Evolutionary conservation across 2,888 invertebrate genomes (phyloP).

Genomic region (Lottia scabra): DNA sequence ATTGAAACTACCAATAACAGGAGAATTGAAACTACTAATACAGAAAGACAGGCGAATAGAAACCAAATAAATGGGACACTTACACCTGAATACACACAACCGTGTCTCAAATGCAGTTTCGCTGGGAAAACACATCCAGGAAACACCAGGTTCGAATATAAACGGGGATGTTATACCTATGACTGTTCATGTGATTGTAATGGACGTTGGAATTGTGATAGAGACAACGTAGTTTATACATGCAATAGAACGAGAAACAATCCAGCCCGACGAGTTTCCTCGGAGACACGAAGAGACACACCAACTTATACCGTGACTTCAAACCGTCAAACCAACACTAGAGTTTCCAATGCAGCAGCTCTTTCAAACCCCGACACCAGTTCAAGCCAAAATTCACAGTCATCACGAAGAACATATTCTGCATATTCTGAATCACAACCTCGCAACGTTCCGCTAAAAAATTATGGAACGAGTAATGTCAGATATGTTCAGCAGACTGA

Average conservation of each 20-base stretch:
- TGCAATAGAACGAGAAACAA: conserved; percentile 15
- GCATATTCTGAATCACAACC: too few species aligned
- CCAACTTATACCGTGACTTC: neutral
- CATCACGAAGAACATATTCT: too few species aligned
- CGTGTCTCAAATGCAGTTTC: conserved; percentile 44
- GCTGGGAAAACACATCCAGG: conserved; percentile 40
- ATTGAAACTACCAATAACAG: neutral
- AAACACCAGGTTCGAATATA: conserved; percentile 39
- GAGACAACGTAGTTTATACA: conserved; percentile 24
- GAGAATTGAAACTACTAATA: neutral
- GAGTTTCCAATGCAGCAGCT: conserved; percentile 6
- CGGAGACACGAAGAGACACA: too few species aligned
- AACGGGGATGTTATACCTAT: conserved; percentile 40
- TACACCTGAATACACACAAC: neutral
- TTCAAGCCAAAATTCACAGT: too few species aligned
- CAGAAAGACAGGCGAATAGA: neutral
- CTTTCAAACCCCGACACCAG: neutral
- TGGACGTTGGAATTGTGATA: conserved; percentile 34
- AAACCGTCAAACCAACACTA: neutral
- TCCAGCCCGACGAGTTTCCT: too few species aligned
- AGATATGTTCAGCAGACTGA: too few species aligned
- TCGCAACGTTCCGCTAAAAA: too few species aligned
- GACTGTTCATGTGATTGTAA: conserved; percentile 34
- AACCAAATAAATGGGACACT: neutral
- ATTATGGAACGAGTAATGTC: too few species aligned